Conservation (phyloP, 2,888 invertebrate species). For the Cactoblastis cactorum region DNA sequence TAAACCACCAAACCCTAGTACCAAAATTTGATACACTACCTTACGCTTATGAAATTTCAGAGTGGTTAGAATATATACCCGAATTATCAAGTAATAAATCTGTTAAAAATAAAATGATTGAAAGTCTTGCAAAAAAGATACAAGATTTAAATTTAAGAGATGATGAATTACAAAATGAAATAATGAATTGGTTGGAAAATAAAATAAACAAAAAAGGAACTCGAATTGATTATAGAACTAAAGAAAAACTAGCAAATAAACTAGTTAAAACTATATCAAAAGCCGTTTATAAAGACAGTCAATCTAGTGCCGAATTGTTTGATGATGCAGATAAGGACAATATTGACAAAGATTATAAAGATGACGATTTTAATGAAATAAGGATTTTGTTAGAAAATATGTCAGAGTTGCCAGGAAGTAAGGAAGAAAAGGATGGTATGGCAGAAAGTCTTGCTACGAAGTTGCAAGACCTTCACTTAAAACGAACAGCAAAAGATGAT, state of each 20-base stretch:
- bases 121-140: constrained; percentile 8
- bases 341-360: constrained; percentile 4
- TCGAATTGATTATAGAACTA: not conserved
- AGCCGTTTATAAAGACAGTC: not conserved
- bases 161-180: constrained; percentile 12
- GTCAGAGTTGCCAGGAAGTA: constrained; percentile 9
- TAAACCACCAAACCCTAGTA: too few species aligned
- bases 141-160: constrained; percentile 1
- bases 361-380: constrained; percentile 11
- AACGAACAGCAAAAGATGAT: constrained; percentile 1
- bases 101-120: not conserved
- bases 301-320: not conserved
- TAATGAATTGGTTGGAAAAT: constrained; percentile 9
- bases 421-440: constrained; percentile 7
- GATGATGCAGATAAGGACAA: not conserved
- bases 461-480: constrained; percentile 11
- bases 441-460: constrained; percentile 14
- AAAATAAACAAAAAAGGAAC: constrained; percentile 8
- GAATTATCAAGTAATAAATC: constrained; percentile 7
- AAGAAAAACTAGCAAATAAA: not conserved
- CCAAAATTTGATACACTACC: too few species aligned
- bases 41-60: constrained; percentile 9
- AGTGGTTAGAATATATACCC: constrained; percentile 18
- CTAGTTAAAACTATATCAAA: not conserved
- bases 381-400: constrained; percentile 14